These are phyloP conservation scores for Nannobrachium achirus DNA, from an alignment of 2,113 vertebrate genomes.

Conservation along the genomic window DNA sequence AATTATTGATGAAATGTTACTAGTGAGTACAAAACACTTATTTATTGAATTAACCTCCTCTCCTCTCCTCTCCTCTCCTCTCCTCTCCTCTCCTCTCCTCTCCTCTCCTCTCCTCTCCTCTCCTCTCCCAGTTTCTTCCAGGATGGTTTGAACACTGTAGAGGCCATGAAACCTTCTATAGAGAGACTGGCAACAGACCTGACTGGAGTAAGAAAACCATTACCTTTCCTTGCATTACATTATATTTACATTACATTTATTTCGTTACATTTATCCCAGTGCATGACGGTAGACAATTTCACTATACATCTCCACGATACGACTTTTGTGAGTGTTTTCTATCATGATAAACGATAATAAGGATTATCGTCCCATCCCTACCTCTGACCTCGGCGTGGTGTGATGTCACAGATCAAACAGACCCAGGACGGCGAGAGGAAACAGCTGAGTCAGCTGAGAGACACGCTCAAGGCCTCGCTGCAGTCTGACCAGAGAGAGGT, in stretches of 20 bases:
- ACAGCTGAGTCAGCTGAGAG: constrained; percentile 90
- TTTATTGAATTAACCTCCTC: background rate
- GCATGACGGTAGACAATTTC: no score
- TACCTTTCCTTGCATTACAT: background rate
- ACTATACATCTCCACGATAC: no score
- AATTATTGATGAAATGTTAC: no score
- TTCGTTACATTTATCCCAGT: background rate
- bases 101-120: background rate
- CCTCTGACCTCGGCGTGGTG: background rate
- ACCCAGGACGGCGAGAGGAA: constrained; percentile 93
- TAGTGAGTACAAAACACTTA: no score
- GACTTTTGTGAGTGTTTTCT: no score
- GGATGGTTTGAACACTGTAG: constrained; percentile 93
- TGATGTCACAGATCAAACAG: constrained; percentile 77
- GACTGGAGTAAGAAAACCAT: constrained; percentile 79
- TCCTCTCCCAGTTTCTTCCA: constrained; percentile 89
- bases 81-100: constrained; percentile 2
- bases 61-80: background rate
- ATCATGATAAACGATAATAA: no score
- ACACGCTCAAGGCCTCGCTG: constrained; percentile 90
- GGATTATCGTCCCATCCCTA: no score
- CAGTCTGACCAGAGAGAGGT: constrained; percentile 96
- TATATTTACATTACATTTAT: background rate
- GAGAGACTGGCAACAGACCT: constrained; percentile 91
- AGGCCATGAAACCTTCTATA: constrained; percentile 90